Percentiles rank a stretch among this genome's conserved stretches.
Evolutionary conservation across 2,797 vertebrate genomes (phyloP).

Genomic region (Denticeps clupeoides): DNA sequence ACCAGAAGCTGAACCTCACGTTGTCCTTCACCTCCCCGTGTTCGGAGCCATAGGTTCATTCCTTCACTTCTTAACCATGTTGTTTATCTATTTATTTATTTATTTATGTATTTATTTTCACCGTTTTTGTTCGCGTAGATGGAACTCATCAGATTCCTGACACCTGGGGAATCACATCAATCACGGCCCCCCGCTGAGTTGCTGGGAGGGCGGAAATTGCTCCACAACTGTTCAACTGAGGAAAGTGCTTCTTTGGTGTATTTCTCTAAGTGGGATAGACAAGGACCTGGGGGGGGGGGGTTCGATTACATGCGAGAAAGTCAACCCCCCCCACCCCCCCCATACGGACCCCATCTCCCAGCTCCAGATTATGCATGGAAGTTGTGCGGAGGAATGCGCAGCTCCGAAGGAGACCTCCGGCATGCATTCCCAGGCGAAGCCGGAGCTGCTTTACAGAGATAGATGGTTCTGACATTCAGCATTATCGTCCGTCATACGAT

Average conservation of each 20-base stretch:
- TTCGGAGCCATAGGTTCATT: too few species aligned
- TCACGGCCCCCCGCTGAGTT: slow-evolving; percentile 29
- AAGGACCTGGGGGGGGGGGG: slow-evolving; percentile 26
- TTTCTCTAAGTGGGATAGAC: slow-evolving; percentile 28
- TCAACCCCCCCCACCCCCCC: too few species aligned
- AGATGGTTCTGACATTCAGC: too few species aligned
- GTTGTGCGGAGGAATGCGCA: too few species aligned
- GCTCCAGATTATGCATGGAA: too few species aligned
- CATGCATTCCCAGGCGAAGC: too few species aligned
- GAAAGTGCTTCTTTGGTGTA: slow-evolving; percentile 20
- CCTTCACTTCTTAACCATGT: slow-evolving; percentile 7
- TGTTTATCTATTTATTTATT: slow-evolving; percentile 10
- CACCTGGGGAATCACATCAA: slow-evolving; percentile 41
- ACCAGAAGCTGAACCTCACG: slow-evolving; percentile 6
- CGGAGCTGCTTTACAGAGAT: too few species aligned
- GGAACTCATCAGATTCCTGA: slow-evolving; percentile 42
- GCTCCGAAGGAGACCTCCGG: too few species aligned
- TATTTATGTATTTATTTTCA: slow-evolving; percentile 8
- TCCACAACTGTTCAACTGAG: slow-evolving; percentile 20
- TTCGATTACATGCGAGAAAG: too few species aligned
- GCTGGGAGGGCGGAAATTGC: slow-evolving; percentile 27
- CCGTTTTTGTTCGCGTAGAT: slow-evolving; percentile 30
- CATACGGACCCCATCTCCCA: too few species aligned
- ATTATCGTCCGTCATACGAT: too few species aligned
- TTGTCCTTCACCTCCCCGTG: too few species aligned